Conservation (phyloP, 2,888 invertebrate species). For the Drosophila formosana region DNA sequence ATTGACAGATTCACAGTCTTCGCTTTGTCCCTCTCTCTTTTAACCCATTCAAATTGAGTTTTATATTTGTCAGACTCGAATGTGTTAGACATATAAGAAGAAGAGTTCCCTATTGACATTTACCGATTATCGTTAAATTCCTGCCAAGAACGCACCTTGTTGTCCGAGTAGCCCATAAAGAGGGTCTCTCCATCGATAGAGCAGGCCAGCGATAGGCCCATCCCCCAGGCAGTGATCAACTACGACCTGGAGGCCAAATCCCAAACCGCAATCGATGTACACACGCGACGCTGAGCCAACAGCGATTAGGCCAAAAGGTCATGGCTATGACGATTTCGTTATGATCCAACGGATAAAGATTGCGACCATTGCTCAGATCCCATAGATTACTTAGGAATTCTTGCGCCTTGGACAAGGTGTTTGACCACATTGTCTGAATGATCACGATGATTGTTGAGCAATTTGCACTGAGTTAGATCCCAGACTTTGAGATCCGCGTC, state of each 20-base stretch:
- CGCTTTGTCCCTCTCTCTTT: too few species aligned
- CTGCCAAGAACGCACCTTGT: slow-evolving; percentile 98
- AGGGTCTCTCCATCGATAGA: slow-evolving; percentile 99
- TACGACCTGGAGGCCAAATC: too few species aligned
- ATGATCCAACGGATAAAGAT: too few species aligned
- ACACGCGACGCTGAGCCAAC: too few species aligned
- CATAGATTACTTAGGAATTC: too few species aligned
- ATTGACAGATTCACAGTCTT: background rate
- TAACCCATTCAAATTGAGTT: background rate
- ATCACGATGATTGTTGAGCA: slow-evolving; percentile 98
- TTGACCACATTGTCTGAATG: too few species aligned
- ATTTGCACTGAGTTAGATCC: slow-evolving; percentile 99
- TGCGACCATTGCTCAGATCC: too few species aligned
- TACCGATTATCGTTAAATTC: slow-evolving; percentile 86
- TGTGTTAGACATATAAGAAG: slow-evolving; percentile 33
- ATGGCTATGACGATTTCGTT: too few species aligned
- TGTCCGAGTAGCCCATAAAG: slow-evolving; percentile 99
- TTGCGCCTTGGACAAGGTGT: too few species aligned
- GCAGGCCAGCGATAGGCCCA: slow-evolving; percentile 94
- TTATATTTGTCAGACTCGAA: slow-evolving; percentile 5
- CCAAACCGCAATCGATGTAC: too few species aligned
- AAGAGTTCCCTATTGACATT: background rate
- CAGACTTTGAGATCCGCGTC: slow-evolving; percentile 99
- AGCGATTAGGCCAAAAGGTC: too few species aligned
- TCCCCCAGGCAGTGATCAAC: slow-evolving; percentile 89